Evolutionary conservation across 2,113 vertebrate genomes (phyloP), one percentile per base, ranked within the genome.

Genomic region (Rhynchomys soricoides): DNA sequence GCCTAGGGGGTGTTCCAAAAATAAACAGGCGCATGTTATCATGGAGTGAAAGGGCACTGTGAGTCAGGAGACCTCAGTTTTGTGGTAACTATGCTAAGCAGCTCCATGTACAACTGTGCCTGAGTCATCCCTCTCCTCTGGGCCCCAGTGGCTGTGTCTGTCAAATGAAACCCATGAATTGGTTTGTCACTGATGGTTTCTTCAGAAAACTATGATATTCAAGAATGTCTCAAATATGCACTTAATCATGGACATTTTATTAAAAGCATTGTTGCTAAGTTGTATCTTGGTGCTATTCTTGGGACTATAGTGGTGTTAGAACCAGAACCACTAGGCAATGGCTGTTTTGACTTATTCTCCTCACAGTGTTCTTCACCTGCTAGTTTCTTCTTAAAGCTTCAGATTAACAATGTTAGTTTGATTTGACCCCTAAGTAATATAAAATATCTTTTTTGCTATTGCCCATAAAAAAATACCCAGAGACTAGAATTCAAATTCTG

Each of bases 221-320:
- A 81, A 75, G 70, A 96, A 90, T 48, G 77, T 31, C 22, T 90
- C 8, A 3, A 81, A 86, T 81, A 91, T 93, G 9, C 29, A 92
- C n/a, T 91, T 93, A 97, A 88, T 88, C 62, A 81, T 71, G 34
- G 50, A 13, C 0, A 37, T 78, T 70, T 93, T 50, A 74, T 66
- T 17, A 71, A 87, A 92, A 90, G 34, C 31, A 52, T 59, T 50
- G 73, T 66, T 79, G 52, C 13, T 81, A 59, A 90, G 50, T 55
- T 86, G n/a, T 4, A 37, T 40, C 55, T 68, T 89, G 55, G 68
- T 34, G 34, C 43, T 94, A 79, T 95, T 81, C 73, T 73, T 31
- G 40, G 24, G 24, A 71, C 45, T 64, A 78, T 68, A 87, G 62
- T 78, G 43, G 52, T 78, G 4, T 93, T 89, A 59, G 31, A 86